Evolutionary conservation across 2,113 vertebrate genomes (phyloP).

Genomic region (Hirundichthys speculiger): DNA sequence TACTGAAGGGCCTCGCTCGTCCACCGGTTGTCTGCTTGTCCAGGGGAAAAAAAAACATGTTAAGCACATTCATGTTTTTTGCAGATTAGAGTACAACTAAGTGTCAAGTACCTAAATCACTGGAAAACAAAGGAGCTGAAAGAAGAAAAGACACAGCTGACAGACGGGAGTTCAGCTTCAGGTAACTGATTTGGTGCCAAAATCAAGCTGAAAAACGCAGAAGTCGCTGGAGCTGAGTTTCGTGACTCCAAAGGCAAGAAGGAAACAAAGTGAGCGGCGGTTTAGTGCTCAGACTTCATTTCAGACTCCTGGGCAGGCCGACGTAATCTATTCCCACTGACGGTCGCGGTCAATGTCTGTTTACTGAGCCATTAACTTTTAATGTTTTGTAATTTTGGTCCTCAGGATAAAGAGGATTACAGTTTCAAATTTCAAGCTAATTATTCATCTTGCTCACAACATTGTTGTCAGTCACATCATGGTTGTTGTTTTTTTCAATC

Average conservation of each 20-base stretch:
- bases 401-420: background rate
- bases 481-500: too few species aligned
- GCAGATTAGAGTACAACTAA: constrained; percentile 1
- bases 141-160: background rate
- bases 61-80: constrained; percentile 7
- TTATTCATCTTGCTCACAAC: too few species aligned
- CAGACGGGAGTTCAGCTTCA: constrained; percentile 9
- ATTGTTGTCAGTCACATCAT: too few species aligned
- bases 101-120: background rate
- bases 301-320: constrained; percentile 15
- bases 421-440: too few species aligned
- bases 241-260: constrained; percentile 35
- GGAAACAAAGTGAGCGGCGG: constrained; percentile 45
- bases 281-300: constrained; percentile 41
- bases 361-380: constrained; percentile 5
- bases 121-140: constrained; percentile 1
- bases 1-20: background rate
- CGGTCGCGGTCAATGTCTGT: constrained; percentile 21
- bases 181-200: constrained; percentile 6
- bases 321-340: constrained; percentile 32
- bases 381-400: constrained; percentile 8
- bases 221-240: constrained; percentile 37
- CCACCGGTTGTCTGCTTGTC: background rate
- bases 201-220: constrained; percentile 13
- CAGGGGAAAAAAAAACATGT: constrained; percentile 6